Conservation (phyloP, 2,797 vertebrate genomes). For the Varecia variegata region DNA sequence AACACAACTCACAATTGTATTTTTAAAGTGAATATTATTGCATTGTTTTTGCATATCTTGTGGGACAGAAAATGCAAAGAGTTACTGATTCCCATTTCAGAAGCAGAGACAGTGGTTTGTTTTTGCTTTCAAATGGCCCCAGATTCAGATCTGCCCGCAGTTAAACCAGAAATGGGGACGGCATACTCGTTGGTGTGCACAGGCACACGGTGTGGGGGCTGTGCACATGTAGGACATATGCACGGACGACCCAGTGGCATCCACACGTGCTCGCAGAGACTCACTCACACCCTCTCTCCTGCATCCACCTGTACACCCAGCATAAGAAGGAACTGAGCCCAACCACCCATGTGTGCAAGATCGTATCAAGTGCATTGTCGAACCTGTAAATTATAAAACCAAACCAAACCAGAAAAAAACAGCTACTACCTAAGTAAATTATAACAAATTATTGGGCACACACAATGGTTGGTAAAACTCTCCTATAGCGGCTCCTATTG, state of each 20-base stretch:
- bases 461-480: constrained; percentile 80
- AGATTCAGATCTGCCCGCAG: constrained; percentile 76
- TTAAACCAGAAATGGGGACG: constrained; percentile 74
- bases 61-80: constrained; percentile 91
- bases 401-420: constrained; percentile 71
- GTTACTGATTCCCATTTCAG: constrained; percentile 86
- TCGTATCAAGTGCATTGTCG: constrained; percentile 81
- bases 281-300: background rate
- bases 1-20: constrained; percentile 85
- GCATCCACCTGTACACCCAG: constrained; percentile 62
- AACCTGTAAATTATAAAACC: constrained; percentile 82
- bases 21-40: constrained; percentile 97
- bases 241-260: constrained; percentile 50
- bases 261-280: background rate
- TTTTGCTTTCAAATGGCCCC: constrained; percentile 83
- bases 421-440: constrained; percentile 76
- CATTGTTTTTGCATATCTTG: constrained; percentile 99
- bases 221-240: constrained; percentile 37
- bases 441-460: constrained; percentile 80
- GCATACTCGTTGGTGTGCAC: constrained; percentile 74
- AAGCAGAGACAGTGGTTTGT: constrained; percentile 86
- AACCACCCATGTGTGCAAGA: constrained; percentile 80
- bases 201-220: constrained; percentile 24
- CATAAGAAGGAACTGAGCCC: constrained; percentile 78
- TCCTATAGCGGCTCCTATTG: constrained; percentile 71